Conservation (phyloP, 1,140 invertebrate genomes). For the Maconellicoccus hirsutus region DNA sequence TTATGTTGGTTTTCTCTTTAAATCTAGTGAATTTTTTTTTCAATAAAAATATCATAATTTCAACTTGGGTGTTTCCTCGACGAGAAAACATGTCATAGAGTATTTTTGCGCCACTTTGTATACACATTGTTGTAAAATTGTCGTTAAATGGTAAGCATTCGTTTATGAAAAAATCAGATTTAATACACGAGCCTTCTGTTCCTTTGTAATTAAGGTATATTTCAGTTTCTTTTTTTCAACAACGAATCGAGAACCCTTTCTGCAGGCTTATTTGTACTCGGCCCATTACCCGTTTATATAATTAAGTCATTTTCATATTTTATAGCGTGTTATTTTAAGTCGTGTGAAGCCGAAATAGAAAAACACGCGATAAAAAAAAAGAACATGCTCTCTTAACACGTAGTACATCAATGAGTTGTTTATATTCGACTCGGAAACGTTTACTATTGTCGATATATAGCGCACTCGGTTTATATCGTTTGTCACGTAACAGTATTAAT, state of each 20-base stretch:
- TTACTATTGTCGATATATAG: too few species aligned
- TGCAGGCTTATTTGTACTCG: neutral
- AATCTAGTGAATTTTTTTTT: too few species aligned
- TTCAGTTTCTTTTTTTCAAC: constrained; percentile 2
- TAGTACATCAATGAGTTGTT: constrained; percentile 14
- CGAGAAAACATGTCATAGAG: too few species aligned
- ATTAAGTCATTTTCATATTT: constrained; percentile 20
- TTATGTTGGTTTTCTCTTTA: too few species aligned
- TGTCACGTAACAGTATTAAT: too few species aligned
- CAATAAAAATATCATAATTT: too few species aligned
- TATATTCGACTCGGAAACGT: neutral
- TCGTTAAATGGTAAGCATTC: constrained; percentile 8
- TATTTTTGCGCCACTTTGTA: neutral
- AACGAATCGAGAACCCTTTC: neutral
- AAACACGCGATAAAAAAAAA: constrained; percentile 17
- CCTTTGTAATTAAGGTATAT: constrained; percentile 4
- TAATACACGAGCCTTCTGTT: neutral
- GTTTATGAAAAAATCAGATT: neutral
- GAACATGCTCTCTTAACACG: constrained; percentile 15
- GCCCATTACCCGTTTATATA: constrained; percentile 16
- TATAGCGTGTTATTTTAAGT: constrained; percentile 14
- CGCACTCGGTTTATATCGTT: too few species aligned
- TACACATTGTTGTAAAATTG: neutral
- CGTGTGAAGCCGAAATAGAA: constrained; percentile 19
- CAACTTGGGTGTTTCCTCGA: too few species aligned